phyloP scores from a whole-genome alignment of 1,140 invertebrate species.

The Euura lappo region DNA sequence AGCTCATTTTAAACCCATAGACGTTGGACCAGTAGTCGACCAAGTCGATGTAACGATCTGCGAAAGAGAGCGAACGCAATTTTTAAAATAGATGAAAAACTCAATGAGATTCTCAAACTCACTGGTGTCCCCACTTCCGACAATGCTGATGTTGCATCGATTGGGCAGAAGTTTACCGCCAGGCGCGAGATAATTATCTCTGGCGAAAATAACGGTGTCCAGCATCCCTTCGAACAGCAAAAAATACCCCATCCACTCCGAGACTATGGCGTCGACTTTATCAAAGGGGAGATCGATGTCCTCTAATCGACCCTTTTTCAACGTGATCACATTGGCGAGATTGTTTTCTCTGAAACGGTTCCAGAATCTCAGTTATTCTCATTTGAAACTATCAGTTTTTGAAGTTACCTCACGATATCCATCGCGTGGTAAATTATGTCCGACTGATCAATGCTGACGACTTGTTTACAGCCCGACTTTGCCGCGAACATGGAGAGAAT shows the following conservation, averaged over 20 bases:
- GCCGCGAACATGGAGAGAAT: conserved; percentile 97
- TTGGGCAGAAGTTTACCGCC: conserved; percentile 87
- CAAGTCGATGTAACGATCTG: conserved; percentile 73
- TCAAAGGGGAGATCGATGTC: conserved; percentile 80
- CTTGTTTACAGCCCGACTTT: conserved; percentile 89
- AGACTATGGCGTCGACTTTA: conserved; percentile 96
- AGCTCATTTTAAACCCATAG: conserved; percentile 97
- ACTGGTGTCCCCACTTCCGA: conserved; percentile 89
- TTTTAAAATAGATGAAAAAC: conserved; percentile 8
- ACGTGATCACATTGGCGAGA: conserved; percentile 74
- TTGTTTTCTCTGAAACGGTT: conserved; percentile 69
- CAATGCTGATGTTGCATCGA: conserved; percentile 85
- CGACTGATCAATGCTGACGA: conserved; percentile 93
- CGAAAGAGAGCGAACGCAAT: conserved; percentile 33
- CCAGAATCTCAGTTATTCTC: conserved; percentile 26
- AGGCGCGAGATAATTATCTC: conserved; percentile 89
- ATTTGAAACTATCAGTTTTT: conserved; percentile 37
- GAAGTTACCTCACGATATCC: conserved; percentile 78
- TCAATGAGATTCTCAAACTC: conserved; percentile 33
- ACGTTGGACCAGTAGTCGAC: conserved; percentile 95
- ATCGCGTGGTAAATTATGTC: conserved; percentile 87
- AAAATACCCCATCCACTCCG: conserved; percentile 99
- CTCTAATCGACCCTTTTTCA: conserved; percentile 90
- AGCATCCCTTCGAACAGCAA: conserved; percentile 98
- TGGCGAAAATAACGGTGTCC: conserved; percentile 87